Conservation (phyloP, 2,888 invertebrate species). For the Saturnia pavonia region DNA sequence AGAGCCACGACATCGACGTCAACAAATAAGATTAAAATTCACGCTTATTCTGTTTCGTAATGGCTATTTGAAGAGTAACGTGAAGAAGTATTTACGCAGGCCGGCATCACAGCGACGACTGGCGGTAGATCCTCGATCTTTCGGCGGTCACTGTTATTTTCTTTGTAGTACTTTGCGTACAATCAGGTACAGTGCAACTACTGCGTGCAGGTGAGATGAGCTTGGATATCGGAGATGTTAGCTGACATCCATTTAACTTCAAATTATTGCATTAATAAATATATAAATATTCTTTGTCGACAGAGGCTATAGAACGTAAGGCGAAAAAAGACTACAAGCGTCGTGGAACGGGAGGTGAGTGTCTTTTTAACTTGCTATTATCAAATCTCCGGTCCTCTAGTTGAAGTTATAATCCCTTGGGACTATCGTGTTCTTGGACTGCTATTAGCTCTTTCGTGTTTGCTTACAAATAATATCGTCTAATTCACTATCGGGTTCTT, state of each 20-base stretch:
- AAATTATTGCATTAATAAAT: background rate
- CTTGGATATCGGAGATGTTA: background rate
- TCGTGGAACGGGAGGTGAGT: slow-evolving; percentile 63
- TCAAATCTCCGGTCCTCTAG: background rate
- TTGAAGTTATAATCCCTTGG: no score
- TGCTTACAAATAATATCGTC: background rate
- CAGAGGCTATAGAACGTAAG: slow-evolving; percentile 72
- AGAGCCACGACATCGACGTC: background rate
- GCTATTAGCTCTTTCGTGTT: no score
- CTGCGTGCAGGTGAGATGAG: background rate
- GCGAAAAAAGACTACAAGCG: slow-evolving; percentile 68
- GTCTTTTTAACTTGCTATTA: slow-evolving; percentile 1
- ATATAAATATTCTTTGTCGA: slow-evolving; percentile 25
- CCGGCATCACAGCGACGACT: no score
- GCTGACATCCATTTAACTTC: background rate
- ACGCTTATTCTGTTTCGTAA: no score
- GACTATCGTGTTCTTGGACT: no score
- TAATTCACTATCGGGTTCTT: background rate
- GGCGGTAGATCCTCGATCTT: background rate
- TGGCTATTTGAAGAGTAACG: background rate
- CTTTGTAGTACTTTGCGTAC: background rate
- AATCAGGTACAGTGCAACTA: background rate
- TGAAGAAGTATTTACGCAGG: background rate
- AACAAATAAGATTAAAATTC: background rate
- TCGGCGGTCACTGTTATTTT: background rate